Evolutionary conservation across 2,888 invertebrate genomes (phyloP), one percentile per base, ranked within the genome.

Genomic region (Doris montereyensis): DNA sequence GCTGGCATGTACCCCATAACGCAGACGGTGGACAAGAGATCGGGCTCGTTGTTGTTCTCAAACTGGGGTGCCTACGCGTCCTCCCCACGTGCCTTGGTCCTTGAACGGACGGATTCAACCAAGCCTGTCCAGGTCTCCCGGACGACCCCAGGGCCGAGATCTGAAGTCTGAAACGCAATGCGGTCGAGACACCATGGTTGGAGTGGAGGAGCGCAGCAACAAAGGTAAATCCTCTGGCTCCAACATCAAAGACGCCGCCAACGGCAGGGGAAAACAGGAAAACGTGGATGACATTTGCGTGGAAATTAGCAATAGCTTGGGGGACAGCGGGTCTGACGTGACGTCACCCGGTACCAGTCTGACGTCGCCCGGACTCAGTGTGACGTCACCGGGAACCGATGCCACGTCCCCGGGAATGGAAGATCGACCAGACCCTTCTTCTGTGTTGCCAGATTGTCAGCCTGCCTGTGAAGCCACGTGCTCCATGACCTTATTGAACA

Each of bases 371-470:
- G 17, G 52, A 17, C 71, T 71, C 28, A 79, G 76, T 34, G 70
- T 76, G 52, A 79, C 79, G 21, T 79, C 76, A 30, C 79, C 79
- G 32, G 75, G 75, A 4, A 41, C 82, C 1, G 81, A 81, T 32
- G 82, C 80, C 26, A 82, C 82, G 13, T 82, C 82, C 0, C 82
- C 82, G 17, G 82, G 82, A 8, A 81, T 81, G 1, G 82, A 82
- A 34, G 82, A 82, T 71, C 77, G 82, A 3, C 70, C 81, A 17
- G 76, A 82, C 67, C 68, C 62, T 32, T 70, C 73, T 1, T 71
- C 71, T 0, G 28, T 82, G 52, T 70, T 77, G 71, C 8, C 17
- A 17, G 82, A 82, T 35, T 57, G 78, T 24, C 75, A 67, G 32
- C 68, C 76, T 21, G 65, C 75, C 8, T 76, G 75, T 52, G 77